Evolutionary conservation across 1,140 invertebrate genomes (phyloP), one percentile per base, ranked within the genome.

Genomic region (Rhizoglyphus robini): DNA sequence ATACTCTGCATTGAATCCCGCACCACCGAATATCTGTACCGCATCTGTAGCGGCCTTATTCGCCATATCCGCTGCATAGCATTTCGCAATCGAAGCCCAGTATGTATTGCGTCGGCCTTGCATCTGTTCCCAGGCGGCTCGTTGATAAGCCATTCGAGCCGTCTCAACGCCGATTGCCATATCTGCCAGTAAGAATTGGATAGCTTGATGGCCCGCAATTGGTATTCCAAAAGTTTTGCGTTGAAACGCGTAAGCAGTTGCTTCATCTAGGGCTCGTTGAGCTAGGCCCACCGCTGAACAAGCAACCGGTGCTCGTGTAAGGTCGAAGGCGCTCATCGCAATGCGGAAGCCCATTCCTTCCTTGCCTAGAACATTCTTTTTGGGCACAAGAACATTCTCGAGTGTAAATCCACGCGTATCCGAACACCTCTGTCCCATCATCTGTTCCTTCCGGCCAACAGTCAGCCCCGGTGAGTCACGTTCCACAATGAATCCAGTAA

Each of bases 1-100:
- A 78, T 98, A 99, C 66, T 98, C 95, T 49, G 81, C 84, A 76
- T 98, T 98, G 78, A 95, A 99, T n/a, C 95, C 94, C 76, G 90
- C 91, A 47, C 95, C 95, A 61, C 95, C 95, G 77, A 96, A 97
- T 57, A 97, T 83, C 82, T 83, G 82, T 4, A 99, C 94, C 65
- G 93, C 93, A 79, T 98, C 93, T 18, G 89, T 80, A 13, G 95
- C 94, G 72, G 85, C 84, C 77, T 94, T 93, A 74, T 97, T 97
- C n/a, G 93, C 95, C 57, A 94, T 79, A 76, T 98, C 94, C 23
- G 86, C 86, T 46, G 90, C 88, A 73, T 90, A 85, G 67, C 85
- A 87, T 77, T 98, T 98, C 15, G 94, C 91, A 70, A 98, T 88
- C 11, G 92, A 94, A 8, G 91, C 90, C 70, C 82, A 83, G 68